phyloP scores from a whole-genome alignment of 2,797 vertebrate species.

The Eulemur coronatus region DNA sequence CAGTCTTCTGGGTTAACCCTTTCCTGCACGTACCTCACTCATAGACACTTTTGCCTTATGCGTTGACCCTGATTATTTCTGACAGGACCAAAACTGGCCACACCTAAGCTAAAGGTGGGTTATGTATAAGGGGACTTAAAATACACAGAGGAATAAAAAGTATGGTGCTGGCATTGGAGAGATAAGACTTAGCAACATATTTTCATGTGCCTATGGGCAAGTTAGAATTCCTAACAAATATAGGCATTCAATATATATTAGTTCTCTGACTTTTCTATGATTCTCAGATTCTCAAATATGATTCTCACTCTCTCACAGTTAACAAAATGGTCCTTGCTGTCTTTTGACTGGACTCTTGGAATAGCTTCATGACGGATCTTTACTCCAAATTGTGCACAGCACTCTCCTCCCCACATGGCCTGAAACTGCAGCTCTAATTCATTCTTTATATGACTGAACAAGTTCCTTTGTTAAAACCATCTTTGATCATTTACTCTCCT shows the following conservation, averaged over 20 bases:
- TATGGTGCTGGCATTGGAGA: not conserved
- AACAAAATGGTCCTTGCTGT: not conserved
- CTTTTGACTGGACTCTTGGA: not conserved
- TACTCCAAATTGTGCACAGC: not conserved
- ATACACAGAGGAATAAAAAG: not conserved
- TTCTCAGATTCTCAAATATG: not conserved
- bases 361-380: constrained; percentile 19
- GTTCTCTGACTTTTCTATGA: not conserved
- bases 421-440: not conserved
- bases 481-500: constrained; percentile 61
- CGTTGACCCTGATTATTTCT: not conserved
- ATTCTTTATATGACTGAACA: constrained; percentile 37
- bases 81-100: not conserved
- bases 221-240: not conserved
- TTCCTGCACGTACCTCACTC: not conserved
- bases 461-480: constrained; percentile 51
- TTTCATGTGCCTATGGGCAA: not conserved
- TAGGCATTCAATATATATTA: not conserved
- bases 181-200: not conserved
- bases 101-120: not conserved
- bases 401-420: not conserved
- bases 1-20: not conserved
- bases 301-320: not conserved
- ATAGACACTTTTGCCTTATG: not conserved
- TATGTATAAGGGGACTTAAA: not conserved